Evolutionary conservation across 2,888 invertebrate species (phyloP), one percentile per base, ranked within the genome.

Genomic region (Bombyx huttoni): DNA sequence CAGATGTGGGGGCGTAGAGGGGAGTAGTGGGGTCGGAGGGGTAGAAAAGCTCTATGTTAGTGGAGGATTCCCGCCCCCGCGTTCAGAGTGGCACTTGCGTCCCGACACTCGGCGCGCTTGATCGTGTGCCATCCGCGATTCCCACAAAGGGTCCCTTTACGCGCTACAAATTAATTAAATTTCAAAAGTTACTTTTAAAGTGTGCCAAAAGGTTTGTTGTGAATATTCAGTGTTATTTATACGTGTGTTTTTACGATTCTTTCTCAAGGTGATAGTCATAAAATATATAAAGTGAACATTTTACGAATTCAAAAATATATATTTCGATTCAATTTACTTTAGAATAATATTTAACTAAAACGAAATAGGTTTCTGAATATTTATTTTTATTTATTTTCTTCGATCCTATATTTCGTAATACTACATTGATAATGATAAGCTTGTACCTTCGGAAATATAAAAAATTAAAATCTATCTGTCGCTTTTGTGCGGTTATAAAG

Each of bases 131-230:
- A 57, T 59, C 59, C 57, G 61, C 70, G 69, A 73, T 60, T 62
- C 58, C 53, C 61, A 57, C 53, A 63, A 61, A 66, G 64, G 63
- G 66, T 70, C 65, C 67, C 67, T 70, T 70, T 70, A 73, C 79
- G 75, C 64, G 76, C 58, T 70, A 65, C 67, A 62, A 69, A 69
- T 68, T 71, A 76, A 75, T 75, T 73, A 70, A 70, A 72, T 75
- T 73, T 70, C 65, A 66, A 65, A 64, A 51, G 62, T 58, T 65
- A 66, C 68, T 64, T 63, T 67, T 67, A 60, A 55, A 58, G 62
- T 64, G 70, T 74, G 70, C 61, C 64, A 58, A 58, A 64, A 83
- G 85, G 82, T 85, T 85, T 73, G 82, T 84, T 78, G 83, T 85
- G 82, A 73, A 58, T 57, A 35, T 12, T 40, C 34, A 40, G 58